These are phyloP conservation scores for Coracias cyanogaster DNA, from an alignment of 2,797 vertebrate genomes.

Conservation along the genomic window DNA sequence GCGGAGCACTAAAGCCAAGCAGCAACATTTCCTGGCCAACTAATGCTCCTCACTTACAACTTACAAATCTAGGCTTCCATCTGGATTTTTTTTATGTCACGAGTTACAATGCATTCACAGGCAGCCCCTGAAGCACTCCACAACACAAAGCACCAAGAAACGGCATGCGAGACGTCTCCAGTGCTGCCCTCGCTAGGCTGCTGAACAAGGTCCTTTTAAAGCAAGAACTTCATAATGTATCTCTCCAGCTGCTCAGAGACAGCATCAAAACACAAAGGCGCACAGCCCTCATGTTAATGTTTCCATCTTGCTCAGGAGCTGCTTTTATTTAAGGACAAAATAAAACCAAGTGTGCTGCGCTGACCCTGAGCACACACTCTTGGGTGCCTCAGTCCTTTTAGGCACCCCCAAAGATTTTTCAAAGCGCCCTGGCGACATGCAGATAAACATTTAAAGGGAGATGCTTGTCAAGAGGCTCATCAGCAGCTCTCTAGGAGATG, in stretches of 20 bases:
- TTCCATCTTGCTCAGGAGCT: conserved; percentile 28
- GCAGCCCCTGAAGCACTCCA: not conserved
- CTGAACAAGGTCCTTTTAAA: conserved; percentile 1
- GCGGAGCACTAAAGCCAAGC: not conserved
- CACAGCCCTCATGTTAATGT: not conserved
- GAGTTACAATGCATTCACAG: not conserved
- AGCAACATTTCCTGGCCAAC: not conserved
- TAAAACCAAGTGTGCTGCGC: not conserved
- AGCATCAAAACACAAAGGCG: conserved; percentile 11
- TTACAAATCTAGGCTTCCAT: not conserved
- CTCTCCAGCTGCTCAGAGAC: not conserved
- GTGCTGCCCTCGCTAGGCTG: not conserved
- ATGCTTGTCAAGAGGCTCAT: not conserved
- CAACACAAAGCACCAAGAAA: not conserved
- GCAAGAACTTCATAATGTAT: not conserved
- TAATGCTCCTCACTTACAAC: not conserved
- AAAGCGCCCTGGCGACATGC: not conserved
- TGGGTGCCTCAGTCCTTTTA: not conserved
- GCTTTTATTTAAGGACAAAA: conserved; percentile 23
- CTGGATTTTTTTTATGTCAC: not conserved
- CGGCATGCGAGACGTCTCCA: not conserved
- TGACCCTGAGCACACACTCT: not conserved
- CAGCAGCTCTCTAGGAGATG: not conserved
- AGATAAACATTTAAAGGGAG: not conserved
- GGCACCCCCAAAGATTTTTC: not conserved